Percentiles rank a stretch among this genome's conserved stretches.
These are phyloP conservation scores for Eupithecia insigniata DNA, from an alignment of 2,888 invertebrate genomes.

Conservation along the genomic window DNA sequence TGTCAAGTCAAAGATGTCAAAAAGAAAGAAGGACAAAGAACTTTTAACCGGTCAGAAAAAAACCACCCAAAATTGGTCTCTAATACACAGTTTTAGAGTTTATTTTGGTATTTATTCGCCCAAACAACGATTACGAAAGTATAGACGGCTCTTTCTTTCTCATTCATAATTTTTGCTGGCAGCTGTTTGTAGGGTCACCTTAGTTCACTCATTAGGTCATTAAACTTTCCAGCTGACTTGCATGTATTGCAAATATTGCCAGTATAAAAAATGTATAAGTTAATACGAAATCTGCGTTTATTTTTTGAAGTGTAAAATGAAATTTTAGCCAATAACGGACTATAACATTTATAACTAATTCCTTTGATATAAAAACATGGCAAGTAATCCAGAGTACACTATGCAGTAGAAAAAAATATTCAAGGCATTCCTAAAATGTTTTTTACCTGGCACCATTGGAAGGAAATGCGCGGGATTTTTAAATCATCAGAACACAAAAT, in stretches of 20 bases:
- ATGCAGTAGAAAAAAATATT: not conserved
- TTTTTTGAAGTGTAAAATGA: not conserved
- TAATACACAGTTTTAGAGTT: slow-evolving; percentile 16
- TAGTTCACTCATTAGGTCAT: slow-evolving; percentile 47
- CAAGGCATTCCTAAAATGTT: not conserved
- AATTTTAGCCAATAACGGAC: not conserved
- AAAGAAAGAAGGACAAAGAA: not conserved
- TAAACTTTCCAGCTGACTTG: slow-evolving; percentile 56
- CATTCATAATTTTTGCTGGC: slow-evolving; percentile 43
- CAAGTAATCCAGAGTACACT: not conserved
- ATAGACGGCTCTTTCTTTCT: slow-evolving; percentile 44
- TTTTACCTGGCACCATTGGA: not conserved
- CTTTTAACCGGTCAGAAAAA: not conserved
- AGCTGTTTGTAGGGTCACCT: slow-evolving; percentile 45
- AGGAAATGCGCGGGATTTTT: not conserved
- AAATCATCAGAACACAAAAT: not conserved
- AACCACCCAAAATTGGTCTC: slow-evolving; percentile 1
- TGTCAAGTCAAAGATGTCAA: not conserved
- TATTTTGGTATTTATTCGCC: not conserved
- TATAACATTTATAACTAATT: not conserved
- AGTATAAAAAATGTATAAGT: not conserved
- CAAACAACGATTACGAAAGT: not conserved
- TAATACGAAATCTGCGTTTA: no score
- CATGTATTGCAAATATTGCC: slow-evolving; percentile 28
- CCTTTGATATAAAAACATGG: not conserved